Conservation (phyloP, 2,113 vertebrate species). For the Stegostoma tigrinum region DNA sequence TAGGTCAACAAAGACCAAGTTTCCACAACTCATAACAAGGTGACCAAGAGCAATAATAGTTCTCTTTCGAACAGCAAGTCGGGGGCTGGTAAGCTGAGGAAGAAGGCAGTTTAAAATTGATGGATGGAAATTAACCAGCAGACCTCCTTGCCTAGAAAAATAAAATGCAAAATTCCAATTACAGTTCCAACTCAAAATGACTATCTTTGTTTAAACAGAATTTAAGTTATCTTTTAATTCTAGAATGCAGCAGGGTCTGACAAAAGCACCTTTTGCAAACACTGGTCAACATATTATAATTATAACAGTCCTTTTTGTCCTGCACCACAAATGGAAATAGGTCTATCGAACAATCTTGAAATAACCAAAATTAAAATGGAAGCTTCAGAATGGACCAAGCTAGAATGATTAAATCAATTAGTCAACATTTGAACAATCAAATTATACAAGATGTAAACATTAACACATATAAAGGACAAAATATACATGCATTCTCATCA, state of each 20-base stretch:
- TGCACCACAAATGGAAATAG: background rate
- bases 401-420: background rate
- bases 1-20: constrained; percentile 95
- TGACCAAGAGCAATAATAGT: constrained; percentile 98
- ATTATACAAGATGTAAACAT: background rate
- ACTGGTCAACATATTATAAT: background rate
- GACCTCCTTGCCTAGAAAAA: constrained; percentile 85
- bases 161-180: background rate
- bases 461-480: background rate
- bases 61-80: constrained; percentile 96
- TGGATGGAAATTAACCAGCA: constrained; percentile 97
- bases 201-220: background rate
- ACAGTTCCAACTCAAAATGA: background rate
- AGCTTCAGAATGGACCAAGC: background rate
- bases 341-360: background rate
- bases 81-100: constrained; percentile 93
- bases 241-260: background rate
- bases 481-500: background rate
- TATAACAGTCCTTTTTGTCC: background rate
- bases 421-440: constrained; percentile 32
- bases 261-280: background rate
- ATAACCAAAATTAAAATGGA: background rate
- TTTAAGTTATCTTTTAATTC: background rate
- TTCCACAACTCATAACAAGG: constrained; percentile 97
- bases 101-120: constrained; percentile 97